phyloP scores from a whole-genome alignment of 2,888 invertebrate genomes.

The Smittia sp. region DNA sequence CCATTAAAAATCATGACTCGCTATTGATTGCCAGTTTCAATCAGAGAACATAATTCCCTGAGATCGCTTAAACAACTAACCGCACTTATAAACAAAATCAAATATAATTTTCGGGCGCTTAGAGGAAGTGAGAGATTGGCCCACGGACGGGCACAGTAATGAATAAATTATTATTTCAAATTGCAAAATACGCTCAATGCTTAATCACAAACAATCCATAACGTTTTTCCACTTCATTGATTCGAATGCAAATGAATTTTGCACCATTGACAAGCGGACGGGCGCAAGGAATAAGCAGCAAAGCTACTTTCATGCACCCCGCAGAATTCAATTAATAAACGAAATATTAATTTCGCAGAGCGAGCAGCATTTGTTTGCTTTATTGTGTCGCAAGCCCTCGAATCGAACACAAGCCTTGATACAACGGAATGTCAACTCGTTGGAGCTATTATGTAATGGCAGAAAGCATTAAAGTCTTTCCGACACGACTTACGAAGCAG shows the following conservation, averaged over 20 bases:
- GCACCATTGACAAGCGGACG: not conserved
- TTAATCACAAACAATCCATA: constrained; percentile 28
- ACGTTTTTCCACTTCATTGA: constrained; percentile 21
- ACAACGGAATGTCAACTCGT: not conserved
- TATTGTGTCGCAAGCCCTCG: not conserved
- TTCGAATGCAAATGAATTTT: constrained; percentile 10
- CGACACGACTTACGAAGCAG: not conserved
- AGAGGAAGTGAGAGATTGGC: not conserved
- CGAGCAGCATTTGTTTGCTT: not conserved
- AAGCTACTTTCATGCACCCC: not conserved
- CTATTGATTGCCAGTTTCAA: constrained; percentile 23
- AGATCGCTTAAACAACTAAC: constrained; percentile 11
- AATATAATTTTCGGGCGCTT: constrained; percentile 22
- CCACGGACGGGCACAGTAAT: constrained; percentile 11
- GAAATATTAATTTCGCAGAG: not conserved
- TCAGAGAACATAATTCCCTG: not conserved
- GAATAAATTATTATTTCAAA: constrained; percentile 40
- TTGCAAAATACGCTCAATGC: constrained; percentile 40
- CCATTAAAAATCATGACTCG: not conserved
- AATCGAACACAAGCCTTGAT: not conserved
- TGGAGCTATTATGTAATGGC: not conserved
- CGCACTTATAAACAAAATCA: constrained; percentile 15
- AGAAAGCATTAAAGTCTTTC: constrained; percentile 3
- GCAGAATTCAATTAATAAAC: not conserved
- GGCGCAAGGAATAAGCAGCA: not conserved